These are phyloP conservation scores for Fistularia commersonii DNA, from an alignment of 2,797 vertebrate genomes.

Conservation along the genomic window DNA sequence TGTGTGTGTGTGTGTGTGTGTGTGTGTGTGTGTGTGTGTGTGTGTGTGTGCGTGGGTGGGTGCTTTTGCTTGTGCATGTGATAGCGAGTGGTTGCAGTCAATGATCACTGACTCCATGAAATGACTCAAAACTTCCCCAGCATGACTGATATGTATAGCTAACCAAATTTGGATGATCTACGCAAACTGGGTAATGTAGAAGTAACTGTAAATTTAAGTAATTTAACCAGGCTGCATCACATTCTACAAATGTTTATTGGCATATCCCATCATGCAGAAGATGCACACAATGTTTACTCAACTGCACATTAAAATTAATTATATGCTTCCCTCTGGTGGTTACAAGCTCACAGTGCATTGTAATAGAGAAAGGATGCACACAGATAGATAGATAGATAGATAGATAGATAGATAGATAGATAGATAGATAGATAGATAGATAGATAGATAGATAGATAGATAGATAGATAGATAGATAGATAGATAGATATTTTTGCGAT, in stretches of 20 bases:
- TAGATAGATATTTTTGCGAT: no score
- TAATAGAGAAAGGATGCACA: not conserved
- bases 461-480: no score
- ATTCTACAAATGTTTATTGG: no score
- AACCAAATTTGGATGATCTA: no score
- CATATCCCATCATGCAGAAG: no score
- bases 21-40: not conserved
- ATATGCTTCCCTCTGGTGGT: conserved; percentile 56
- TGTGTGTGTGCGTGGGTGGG: not conserved
- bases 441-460: no score
- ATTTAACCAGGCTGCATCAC: no score
- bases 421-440: no score
- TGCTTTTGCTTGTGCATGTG: not conserved
- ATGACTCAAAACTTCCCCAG: no score
- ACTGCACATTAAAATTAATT: conserved; percentile 9
- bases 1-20: conserved; percentile 1
- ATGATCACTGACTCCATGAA: not conserved
- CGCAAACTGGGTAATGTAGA: no score
- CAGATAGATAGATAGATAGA: not conserved
- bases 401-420: conserved; percentile 43
- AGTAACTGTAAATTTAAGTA: no score
- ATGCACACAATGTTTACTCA: not conserved
- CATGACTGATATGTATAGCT: no score
- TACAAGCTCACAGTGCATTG: conserved; percentile 10
- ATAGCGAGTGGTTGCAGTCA: not conserved